These are phyloP conservation scores for Choloepus hoffmanni DNA, from an alignment of 2,113 vertebrate species.

Conservation along the genomic window DNA sequence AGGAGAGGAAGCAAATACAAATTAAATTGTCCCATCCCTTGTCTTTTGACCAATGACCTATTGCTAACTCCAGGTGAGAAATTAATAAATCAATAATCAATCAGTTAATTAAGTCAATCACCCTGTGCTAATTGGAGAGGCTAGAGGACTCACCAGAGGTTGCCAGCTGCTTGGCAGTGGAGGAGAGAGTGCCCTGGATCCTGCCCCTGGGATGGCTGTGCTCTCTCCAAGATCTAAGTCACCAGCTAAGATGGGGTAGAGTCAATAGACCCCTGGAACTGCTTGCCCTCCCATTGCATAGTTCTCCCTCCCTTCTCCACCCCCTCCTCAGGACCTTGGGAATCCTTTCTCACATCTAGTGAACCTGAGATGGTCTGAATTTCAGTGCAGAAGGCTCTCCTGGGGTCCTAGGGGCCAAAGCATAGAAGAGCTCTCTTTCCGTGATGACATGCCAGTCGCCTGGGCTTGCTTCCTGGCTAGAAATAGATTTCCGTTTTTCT, in stretches of 20 bases:
- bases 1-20: background rate
- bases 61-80: background rate
- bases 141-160: background rate
- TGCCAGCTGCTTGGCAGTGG: background rate
- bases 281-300: background rate
- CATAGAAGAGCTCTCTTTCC: conserved; percentile 15
- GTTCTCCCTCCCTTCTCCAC: too few species aligned
- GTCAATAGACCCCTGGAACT: background rate
- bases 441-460: background rate
- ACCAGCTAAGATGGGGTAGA: background rate
- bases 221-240: background rate
- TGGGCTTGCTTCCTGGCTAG: background rate
- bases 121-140: background rate
- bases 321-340: background rate
- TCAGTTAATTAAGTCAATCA: background rate
- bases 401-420: background rate
- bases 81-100: background rate
- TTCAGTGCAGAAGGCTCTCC: conserved; percentile 34
- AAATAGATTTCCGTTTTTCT: conserved; percentile 72
- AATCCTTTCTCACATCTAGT: conserved; percentile 13
- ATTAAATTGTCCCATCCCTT: background rate
- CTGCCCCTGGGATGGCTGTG: background rate
- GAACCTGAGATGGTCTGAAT: conserved; percentile 44
- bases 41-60: background rate
- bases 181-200: background rate